Evolutionary conservation across 2,797 vertebrate species (phyloP), one percentile per base, ranked within the genome.

Genomic region (Urophycis tenuis): DNA sequence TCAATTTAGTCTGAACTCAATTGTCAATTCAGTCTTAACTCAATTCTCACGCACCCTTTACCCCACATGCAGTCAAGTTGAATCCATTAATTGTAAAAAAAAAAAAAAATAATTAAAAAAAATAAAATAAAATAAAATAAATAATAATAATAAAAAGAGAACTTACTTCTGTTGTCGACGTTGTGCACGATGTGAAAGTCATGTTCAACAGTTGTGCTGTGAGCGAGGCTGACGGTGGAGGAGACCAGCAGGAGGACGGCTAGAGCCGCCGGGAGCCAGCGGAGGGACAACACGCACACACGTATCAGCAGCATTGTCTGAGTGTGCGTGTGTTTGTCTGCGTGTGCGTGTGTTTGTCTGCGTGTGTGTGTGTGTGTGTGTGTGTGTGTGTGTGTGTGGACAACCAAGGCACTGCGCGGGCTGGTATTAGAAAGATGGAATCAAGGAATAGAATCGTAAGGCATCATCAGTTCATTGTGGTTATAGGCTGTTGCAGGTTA

Each of bases 161-260:
- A 60, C 91, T 93, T 95, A 97, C 95, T 96, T 95, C 96, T 95
- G 90, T 95, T 96, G 89, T 95, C 95, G 77, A 96, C 94, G 67
- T 96, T 95, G 86, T 94, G 93, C 75, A 94, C 89, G 29, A 92
- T 92, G 85, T 93, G 93, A 75, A 94, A 91, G 84, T 94, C 92
- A 73, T 96, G 94, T 86, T 95, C 95, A 84, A 94, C 91, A 0
- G 93, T 92, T 81, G 93, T 93, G 86, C 93, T 93, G 90, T 94
- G 93, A 70, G 90, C 93, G 72, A 89, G 85, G 78, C 91, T 91
- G 82, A 94, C 82, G 82, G 88, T 90, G 82, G 87, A 84, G 0
- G 91, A 94, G 75, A 95, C 75, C 77, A 96, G 82, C 72, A 96
- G 92, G 72, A 96, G 81, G 74, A 95, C 84, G 29, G 91, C 64